A percentile compares a stretch with the other conserved stretches of the same genome.
Evolutionary conservation across 1,140 invertebrate species (phyloP).

Genomic region (Vanessa atalanta): DNA sequence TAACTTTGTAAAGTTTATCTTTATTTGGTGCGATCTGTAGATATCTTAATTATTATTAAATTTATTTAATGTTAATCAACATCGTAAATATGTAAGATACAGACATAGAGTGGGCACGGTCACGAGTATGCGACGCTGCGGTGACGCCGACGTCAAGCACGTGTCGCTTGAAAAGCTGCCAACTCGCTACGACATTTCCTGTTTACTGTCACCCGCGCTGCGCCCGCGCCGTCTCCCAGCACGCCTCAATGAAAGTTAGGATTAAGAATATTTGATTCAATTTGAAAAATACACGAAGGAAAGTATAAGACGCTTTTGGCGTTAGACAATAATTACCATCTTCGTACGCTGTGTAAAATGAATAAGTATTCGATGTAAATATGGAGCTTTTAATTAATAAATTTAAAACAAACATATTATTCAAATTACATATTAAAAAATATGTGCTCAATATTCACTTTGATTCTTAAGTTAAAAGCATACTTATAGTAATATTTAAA

Average conservation of each 20-base stretch:
- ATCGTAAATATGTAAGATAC: background rate
- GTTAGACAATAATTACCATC: too few relatives aligned
- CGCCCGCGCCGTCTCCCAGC: slow-evolving; percentile 23
- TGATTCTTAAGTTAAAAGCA: too few relatives aligned
- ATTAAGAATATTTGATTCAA: slow-evolving; percentile 9
- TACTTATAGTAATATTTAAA: too few relatives aligned
- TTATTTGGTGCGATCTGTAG: too few relatives aligned
- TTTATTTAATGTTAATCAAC: background rate
- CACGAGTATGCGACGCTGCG: slow-evolving; percentile 14
- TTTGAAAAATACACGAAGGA: background rate
- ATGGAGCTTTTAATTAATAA: too few relatives aligned
- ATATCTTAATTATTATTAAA: too few relatives aligned
- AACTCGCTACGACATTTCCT: slow-evolving; percentile 62
- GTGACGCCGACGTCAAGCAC: slow-evolving; percentile 29
- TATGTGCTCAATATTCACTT: too few relatives aligned
- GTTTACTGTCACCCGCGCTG: slow-evolving; percentile 50
- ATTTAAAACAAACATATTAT: too few relatives aligned
- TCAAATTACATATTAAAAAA: too few relatives aligned
- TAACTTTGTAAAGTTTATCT: too few relatives aligned
- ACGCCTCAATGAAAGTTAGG: slow-evolving; percentile 19
- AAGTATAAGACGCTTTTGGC: too few relatives aligned
- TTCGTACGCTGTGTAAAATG: background rate
- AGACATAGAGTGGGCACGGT: slow-evolving; percentile 6
- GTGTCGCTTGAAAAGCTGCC: slow-evolving; percentile 59
- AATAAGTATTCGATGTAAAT: background rate